Evolutionary conservation across 92 coral and sea anemone genomes (phyloP), one percentile per base, ranked within the genome.

Genomic region (Siderastrea siderea): DNA sequence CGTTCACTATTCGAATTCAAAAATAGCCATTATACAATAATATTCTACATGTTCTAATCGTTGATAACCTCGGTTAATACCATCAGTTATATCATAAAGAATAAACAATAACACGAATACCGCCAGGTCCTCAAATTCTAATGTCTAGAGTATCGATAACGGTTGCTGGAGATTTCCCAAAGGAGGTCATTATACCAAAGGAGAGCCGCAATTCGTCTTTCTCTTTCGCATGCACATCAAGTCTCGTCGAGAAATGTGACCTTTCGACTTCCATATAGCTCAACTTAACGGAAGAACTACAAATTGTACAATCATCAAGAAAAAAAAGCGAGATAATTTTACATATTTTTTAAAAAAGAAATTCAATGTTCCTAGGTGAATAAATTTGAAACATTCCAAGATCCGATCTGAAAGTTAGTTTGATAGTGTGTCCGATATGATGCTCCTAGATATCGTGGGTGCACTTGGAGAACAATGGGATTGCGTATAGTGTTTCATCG

Each of bases 71-170:
- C 55, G 65, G 54, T 44, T 12, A 79, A 79, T 79, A 66, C 49
- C 57, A 79, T 63, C 83, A 79, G 17, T 16, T 64, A 49, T 7
- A 50, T 61, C 83, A 19, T 6, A 19, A 64, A 79, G 51, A 79
- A 79, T 79, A 79, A 79, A 64, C 61, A 64, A 79, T 65, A 49
- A 12, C 49, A 3, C n/a, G 60, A 79, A 79, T 79, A 43, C 84
- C 49, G 7, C 16, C 49, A 75, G n/a, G 15, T 75, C 49, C 79
- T 79, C 48, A 26, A 79, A 79, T 79, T 79, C 62, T 79, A 44
- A 68, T 68, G 73, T 68, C 43, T 68, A 51, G 69, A 6, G 59
- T 38, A 8, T 11, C 50, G 84, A 79, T 48, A 65, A 50, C 5
- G 59, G 9, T 47, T 7, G 62, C 17, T 79, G 26, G 58, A 17